Conservation (phyloP, 1,140 invertebrate genomes). For the Brachystomella parvula region DNA sequence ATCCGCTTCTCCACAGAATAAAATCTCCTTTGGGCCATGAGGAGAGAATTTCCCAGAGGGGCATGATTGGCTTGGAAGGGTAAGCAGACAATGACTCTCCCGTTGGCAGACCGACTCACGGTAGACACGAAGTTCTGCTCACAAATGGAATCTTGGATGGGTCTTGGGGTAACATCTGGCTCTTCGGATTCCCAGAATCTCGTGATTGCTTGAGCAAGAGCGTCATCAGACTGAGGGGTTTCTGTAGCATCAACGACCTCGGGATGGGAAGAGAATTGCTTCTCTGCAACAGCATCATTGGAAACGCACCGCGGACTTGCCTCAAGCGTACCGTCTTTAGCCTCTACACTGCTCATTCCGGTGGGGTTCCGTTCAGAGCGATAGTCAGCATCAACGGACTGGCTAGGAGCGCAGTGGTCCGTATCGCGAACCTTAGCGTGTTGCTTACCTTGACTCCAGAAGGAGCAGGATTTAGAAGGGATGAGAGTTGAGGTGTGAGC, state of each 20-base stretch:
- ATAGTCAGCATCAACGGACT: too few relatives aligned
- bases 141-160: slow-evolving; percentile 25
- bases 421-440: too few relatives aligned
- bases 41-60: slow-evolving; percentile 23
- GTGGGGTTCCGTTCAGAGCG: too few relatives aligned
- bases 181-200: slow-evolving; percentile 40
- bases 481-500: not conserved
- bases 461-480: not conserved
- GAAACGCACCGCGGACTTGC: too few relatives aligned
- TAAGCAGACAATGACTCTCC: slow-evolving; percentile 35
- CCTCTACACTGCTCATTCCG: too few relatives aligned
- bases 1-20: slow-evolving; percentile 34
- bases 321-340: too few relatives aligned
- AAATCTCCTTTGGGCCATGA: slow-evolving; percentile 31
- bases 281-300: too few relatives aligned
- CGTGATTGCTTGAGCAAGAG: not conserved
- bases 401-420: too few relatives aligned
- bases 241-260: not conserved
- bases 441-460: not conserved
- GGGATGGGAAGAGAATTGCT: too few relatives aligned
- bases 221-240: not conserved
- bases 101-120: slow-evolving; percentile 19
- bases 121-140: slow-evolving; percentile 35
- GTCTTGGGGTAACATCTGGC: not conserved
- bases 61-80: slow-evolving; percentile 32